These are phyloP conservation scores for Spinus olivaceus DNA, from an alignment of 2,797 vertebrate species.

Conservation along the genomic window DNA sequence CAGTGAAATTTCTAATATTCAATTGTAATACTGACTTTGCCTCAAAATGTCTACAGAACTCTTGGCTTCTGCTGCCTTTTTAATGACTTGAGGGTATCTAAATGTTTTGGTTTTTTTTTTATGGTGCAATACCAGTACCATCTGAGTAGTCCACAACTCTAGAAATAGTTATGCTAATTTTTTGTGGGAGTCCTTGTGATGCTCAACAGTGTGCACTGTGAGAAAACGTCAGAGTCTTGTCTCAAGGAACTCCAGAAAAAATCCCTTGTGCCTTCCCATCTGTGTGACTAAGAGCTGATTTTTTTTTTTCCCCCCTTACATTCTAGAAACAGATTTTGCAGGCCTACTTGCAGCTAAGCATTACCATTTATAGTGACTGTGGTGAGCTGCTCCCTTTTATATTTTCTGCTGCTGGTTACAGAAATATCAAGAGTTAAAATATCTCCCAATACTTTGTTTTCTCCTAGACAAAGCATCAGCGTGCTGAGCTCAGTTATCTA, in stretches of 20 bases:
- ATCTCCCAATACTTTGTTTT: conserved; percentile 60
- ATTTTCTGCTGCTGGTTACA: not conserved
- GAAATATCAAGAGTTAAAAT: conserved; percentile 46
- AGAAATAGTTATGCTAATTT: conserved; percentile 28
- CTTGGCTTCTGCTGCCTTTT: not conserved
- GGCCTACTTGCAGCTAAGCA: conserved; percentile 13
- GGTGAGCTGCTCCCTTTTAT: not conserved
- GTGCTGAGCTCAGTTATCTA: conserved; percentile 96
- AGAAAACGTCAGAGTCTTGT: not conserved
- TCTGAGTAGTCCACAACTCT: not conserved
- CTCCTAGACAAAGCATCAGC: conserved; percentile 94
- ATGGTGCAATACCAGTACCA: not conserved
- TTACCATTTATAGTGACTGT: conserved; percentile 1
- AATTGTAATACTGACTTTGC: not conserved
- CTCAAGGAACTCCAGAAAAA: not conserved
- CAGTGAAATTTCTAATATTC: not conserved
- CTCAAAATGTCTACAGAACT: not conserved
- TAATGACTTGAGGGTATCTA: not conserved
- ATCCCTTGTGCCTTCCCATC: not conserved
- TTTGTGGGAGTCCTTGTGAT: conserved; percentile 26
- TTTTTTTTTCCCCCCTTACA: not conserved
- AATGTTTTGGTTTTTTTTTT: not conserved
- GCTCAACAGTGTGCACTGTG: not conserved
- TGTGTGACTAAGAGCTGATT: not conserved
- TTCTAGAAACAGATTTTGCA: not conserved